Conservation (phyloP, 2,797 vertebrate genomes). For the Paratrypauchen microcephalus region DNA sequence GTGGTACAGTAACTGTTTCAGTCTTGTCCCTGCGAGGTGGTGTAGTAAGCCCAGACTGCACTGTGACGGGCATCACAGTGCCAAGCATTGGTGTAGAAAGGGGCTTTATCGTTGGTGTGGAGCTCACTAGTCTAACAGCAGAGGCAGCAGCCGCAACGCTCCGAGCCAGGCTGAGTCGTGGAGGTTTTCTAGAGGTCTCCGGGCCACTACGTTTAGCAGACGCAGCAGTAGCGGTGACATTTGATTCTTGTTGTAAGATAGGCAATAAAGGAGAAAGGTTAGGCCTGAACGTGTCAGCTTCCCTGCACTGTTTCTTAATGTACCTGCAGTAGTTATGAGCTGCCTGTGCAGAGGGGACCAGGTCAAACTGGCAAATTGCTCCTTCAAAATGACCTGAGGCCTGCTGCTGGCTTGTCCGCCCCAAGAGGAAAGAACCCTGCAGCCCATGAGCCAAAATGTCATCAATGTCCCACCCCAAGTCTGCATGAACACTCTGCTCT, state of each 20-base stretch:
- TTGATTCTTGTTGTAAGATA: conserved; percentile 74
- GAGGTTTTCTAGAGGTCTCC: conserved; percentile 60
- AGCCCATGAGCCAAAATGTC: conserved; percentile 79
- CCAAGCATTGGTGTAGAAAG: conserved; percentile 39
- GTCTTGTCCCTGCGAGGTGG: conserved; percentile 52
- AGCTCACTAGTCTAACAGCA: conserved; percentile 64
- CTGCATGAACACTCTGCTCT: conserved; percentile 85
- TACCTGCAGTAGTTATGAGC: conserved; percentile 96
- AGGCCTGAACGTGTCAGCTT: conserved; percentile 88
- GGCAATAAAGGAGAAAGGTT: conserved; percentile 82
- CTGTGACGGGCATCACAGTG: conserved; percentile 54
- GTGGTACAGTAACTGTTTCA: conserved; percentile 68
- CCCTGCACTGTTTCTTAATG: conserved; percentile 95
- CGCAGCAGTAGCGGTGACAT: conserved; percentile 64
- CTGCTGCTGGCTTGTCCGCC: conserved; percentile 84
- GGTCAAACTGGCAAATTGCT: conserved; percentile 95
- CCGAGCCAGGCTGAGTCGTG: conserved; percentile 63
- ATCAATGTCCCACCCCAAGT: conserved; percentile 84
- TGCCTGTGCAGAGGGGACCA: conserved; percentile 91
- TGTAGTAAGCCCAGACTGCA: conserved; percentile 50
- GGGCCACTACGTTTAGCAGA: conserved; percentile 53
- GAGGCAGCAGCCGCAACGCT: conserved; percentile 71
- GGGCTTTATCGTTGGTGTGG: conserved; percentile 59
- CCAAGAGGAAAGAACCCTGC: conserved; percentile 89
- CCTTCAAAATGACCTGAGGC: conserved; percentile 88